Conservation (phyloP, 2,113 vertebrate genomes). For the Antechinus flavipes region DNA sequence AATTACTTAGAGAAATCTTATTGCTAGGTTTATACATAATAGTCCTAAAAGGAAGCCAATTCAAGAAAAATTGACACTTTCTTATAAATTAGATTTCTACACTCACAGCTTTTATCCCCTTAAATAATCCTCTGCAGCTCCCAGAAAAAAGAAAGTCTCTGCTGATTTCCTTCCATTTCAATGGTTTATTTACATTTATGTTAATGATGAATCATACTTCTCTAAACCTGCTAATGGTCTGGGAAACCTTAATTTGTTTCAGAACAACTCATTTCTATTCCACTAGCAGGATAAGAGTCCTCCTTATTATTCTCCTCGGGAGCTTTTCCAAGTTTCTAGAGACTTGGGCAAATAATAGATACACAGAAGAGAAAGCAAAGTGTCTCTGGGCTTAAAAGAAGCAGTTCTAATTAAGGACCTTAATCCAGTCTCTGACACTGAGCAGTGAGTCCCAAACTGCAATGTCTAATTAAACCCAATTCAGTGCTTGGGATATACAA, state of each 20-base stretch:
- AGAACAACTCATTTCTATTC: constrained; percentile 7
- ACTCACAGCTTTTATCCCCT: not conserved
- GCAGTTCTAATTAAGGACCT: not conserved
- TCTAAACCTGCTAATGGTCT: not conserved
- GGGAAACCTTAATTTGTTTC: not conserved
- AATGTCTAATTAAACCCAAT: not conserved
- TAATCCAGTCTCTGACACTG: not conserved
- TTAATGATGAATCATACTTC: not conserved
- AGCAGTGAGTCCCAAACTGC: not conserved
- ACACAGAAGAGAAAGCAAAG: not conserved
- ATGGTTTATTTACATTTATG: not conserved
- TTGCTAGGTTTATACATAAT: not conserved
- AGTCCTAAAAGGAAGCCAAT: not conserved
- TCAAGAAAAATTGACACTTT: not conserved
- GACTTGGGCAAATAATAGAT: constrained; percentile 20
- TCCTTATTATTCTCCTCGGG: constrained; percentile 16
- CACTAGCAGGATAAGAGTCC: not conserved
- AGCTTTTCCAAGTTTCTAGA: not conserved
- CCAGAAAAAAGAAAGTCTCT: not conserved
- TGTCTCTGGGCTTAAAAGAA: not conserved
- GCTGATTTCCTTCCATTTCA: not conserved
- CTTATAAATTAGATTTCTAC: not conserved
- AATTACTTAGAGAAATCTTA: constrained; percentile 19
- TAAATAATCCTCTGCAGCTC: not conserved
- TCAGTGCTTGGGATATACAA: not conserved